These are phyloP conservation scores for Centropus unirufus DNA, from an alignment of 2,113 vertebrate genomes.

Conservation along the genomic window DNA sequence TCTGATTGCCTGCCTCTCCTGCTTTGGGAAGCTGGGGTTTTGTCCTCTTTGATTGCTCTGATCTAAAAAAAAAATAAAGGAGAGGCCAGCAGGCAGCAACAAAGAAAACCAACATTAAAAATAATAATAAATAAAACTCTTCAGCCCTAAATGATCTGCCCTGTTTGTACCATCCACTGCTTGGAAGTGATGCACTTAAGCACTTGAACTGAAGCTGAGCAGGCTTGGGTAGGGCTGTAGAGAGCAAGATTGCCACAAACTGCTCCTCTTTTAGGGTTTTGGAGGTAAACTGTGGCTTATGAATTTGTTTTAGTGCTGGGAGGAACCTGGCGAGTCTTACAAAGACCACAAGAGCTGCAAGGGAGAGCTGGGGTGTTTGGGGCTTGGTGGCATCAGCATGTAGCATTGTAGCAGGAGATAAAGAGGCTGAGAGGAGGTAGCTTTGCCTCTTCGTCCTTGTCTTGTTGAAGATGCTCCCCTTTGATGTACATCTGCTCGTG, in stretches of 20 bases:
- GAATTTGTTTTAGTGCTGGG: not conserved
- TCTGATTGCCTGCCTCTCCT: slow-evolving; percentile 67
- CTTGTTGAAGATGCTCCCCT: accelerated
- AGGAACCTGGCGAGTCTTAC: not conserved
- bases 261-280: not conserved
- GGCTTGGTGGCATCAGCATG: accelerated
- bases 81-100: not conserved
- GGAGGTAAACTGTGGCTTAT: not conserved
- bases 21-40: slow-evolving; percentile 30
- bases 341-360: not conserved
- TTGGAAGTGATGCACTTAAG: not conserved
- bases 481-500: accelerated
- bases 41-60: slow-evolving; percentile 68
- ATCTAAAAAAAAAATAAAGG: not conserved
- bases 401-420: accelerated
- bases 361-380: not conserved
- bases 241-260: not conserved
- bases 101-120: slow-evolving; percentile 10
- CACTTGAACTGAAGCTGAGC: accelerated
- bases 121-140: not conserved
- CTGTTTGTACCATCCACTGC: not conserved
- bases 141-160: not conserved
- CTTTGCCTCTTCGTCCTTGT: not conserved
- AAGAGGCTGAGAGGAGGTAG: not conserved
- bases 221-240: not conserved